Evolutionary conservation across 1,140 invertebrate genomes (phyloP).

Genomic region (Hyles vespertilio): DNA sequence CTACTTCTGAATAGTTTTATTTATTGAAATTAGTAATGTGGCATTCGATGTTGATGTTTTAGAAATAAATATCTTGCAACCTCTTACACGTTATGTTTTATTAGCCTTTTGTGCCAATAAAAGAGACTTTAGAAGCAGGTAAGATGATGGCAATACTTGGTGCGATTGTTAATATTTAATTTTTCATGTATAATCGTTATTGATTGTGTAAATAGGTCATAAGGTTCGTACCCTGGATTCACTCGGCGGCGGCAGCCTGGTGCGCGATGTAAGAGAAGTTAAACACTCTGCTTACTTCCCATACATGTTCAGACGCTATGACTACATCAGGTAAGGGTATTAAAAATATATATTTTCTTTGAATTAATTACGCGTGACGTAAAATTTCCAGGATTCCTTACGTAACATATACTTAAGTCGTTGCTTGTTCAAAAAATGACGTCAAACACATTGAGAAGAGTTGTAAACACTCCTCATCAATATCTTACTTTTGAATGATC

Average conservation of each 20-base stretch:
- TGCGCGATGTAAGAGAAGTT: slow-evolving; percentile 47
- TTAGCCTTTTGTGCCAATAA: background rate
- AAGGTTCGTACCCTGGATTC: slow-evolving; percentile 48
- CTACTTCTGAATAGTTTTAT: slow-evolving; percentile 18
- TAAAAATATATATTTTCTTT: background rate
- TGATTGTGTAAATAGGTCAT: slow-evolving; percentile 38
- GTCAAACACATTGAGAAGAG: too few relatives aligned
- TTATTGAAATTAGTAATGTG: slow-evolving; percentile 29
- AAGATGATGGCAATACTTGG: too few relatives aligned
- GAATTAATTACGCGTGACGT: slow-evolving; percentile 1
- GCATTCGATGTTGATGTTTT: slow-evolving; percentile 28
- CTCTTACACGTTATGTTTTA: slow-evolving; percentile 8
- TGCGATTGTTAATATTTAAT: too few relatives aligned
- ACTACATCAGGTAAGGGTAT: slow-evolving; percentile 34
- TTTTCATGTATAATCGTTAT: too few relatives aligned
- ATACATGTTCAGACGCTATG: slow-evolving; percentile 43
- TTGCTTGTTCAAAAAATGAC: too few relatives aligned
- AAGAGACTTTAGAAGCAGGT: too few relatives aligned
- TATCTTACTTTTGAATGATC: too few relatives aligned
- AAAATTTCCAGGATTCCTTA: too few relatives aligned
- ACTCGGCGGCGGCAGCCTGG: slow-evolving; percentile 39
- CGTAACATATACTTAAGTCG: too few relatives aligned
- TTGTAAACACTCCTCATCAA: too few relatives aligned
- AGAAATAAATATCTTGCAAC: slow-evolving; percentile 35
- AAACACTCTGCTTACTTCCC: slow-evolving; percentile 36